Evolutionary conservation across 2,113 vertebrate genomes (phyloP).

Genomic region (Tringa solitaria): DNA sequence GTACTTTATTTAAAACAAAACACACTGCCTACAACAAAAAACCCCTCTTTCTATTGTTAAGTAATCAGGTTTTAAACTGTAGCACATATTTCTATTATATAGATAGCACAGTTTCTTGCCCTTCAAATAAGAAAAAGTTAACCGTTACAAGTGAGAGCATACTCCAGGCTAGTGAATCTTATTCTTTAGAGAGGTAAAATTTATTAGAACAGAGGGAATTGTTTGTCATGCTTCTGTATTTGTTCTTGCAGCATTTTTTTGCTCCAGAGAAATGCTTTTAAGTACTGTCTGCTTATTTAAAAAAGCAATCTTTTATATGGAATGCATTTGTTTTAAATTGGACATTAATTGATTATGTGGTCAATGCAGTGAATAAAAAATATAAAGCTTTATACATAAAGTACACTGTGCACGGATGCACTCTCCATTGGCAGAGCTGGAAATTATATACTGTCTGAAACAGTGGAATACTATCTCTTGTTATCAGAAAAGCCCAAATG

Average conservation of each 20-base stretch:
- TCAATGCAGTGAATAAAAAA: not conserved
- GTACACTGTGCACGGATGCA: not conserved
- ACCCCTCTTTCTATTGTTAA: fast-evolving
- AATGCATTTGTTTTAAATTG: not conserved
- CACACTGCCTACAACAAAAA: not conserved
- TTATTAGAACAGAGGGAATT: not conserved
- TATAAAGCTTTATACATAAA: not conserved
- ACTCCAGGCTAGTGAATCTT: not conserved
- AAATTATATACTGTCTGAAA: not conserved
- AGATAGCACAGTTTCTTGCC: not conserved
- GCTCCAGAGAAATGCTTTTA: not conserved
- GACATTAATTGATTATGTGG: not conserved
- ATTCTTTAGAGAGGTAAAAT: not conserved
- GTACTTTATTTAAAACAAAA: not conserved
- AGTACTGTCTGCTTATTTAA: not conserved
- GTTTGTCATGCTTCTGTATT: not conserved
- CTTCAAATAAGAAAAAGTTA: not conserved
- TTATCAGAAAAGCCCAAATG: not conserved
- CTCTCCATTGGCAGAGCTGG: not conserved
- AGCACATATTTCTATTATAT: not conserved
- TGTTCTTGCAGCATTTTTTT: not conserved
- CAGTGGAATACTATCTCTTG: not conserved
- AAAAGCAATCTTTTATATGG: not conserved
- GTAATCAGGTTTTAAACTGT: not conserved
- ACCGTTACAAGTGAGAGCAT: not conserved